These are phyloP conservation scores for Nasalis larvatus DNA, from an alignment of 2,113 vertebrate species.

Conservation along the genomic window DNA sequence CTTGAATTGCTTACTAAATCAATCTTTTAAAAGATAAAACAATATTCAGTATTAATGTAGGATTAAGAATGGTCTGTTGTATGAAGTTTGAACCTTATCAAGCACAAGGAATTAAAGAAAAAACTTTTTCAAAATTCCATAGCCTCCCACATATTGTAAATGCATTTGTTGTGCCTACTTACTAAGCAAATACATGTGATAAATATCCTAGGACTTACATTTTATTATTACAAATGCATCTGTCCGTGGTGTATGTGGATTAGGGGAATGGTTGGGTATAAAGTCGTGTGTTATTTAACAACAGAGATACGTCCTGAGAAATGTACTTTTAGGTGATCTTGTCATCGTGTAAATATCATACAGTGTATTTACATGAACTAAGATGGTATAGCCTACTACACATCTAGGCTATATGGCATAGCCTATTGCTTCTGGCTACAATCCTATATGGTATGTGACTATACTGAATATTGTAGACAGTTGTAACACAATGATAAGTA, in stretches of 20 bases:
- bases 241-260: neutral
- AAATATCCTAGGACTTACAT: neutral
- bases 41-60: neutral
- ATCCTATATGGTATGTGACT: neutral
- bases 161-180: neutral
- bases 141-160: neutral
- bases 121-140: neutral
- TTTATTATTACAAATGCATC: neutral
- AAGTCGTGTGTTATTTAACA: neutral
- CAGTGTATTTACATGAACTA: neutral
- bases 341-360: neutral
- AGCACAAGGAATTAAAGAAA: neutral
- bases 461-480: neutral
- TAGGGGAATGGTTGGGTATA: neutral
- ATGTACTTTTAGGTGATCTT: neutral
- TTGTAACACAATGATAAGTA: neutral
- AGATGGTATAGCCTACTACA: neutral
- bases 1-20: neutral
- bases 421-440: neutral
- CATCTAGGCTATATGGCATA: neutral
- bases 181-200: neutral
- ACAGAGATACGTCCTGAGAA: neutral
- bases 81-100: neutral
- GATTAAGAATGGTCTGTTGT: neutral
- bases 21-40: conserved; percentile 17